phyloP scores from a whole-genome alignment of 1,140 invertebrate species.

The Meloidogyne chitwoodi region DNA sequence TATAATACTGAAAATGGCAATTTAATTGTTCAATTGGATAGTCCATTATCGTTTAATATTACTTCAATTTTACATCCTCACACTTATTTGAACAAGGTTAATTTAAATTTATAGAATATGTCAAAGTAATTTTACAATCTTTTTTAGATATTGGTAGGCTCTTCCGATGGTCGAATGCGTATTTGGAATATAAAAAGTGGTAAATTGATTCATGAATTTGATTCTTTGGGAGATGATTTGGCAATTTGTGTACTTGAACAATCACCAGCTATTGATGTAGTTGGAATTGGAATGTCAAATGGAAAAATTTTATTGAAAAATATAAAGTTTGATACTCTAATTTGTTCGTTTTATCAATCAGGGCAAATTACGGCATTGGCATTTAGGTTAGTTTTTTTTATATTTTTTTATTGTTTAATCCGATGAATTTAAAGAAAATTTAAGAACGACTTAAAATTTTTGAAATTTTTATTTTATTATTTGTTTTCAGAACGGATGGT shows the following conservation, averaged over 20 bases:
- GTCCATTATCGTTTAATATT: slow-evolving; percentile 8
- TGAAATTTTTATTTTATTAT: not conserved
- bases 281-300: slow-evolving; percentile 39
- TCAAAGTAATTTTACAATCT: no score
- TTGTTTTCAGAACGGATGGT: slow-evolving; percentile 41
- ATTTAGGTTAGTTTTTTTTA: slow-evolving; percentile 33
- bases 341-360: slow-evolving; percentile 36
- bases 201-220: slow-evolving; percentile 42
- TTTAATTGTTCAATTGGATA: slow-evolving; percentile 22
- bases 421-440: no score
- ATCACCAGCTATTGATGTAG: slow-evolving; percentile 41
- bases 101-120: no score
- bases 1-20: slow-evolving; percentile 12
- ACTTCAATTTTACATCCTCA: slow-evolving; percentile 29
- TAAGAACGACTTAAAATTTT: slow-evolving; percentile 11
- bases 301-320: slow-evolving; percentile 39
- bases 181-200: slow-evolving; percentile 42
- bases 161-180: slow-evolving; percentile 31
- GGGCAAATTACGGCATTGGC: slow-evolving; percentile 35
- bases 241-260: slow-evolving; percentile 38
- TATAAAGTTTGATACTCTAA: slow-evolving; percentile 29
- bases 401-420: not conserved
- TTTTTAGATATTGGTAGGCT: slow-evolving; percentile 35
- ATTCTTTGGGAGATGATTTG: slow-evolving; percentile 25
- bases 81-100: slow-evolving; percentile 30